Percentiles rank a stretch among this genome's conserved stretches.
Conservation (phyloP, 2,888 invertebrate genomes). For the Dynastes maya region DNA sequence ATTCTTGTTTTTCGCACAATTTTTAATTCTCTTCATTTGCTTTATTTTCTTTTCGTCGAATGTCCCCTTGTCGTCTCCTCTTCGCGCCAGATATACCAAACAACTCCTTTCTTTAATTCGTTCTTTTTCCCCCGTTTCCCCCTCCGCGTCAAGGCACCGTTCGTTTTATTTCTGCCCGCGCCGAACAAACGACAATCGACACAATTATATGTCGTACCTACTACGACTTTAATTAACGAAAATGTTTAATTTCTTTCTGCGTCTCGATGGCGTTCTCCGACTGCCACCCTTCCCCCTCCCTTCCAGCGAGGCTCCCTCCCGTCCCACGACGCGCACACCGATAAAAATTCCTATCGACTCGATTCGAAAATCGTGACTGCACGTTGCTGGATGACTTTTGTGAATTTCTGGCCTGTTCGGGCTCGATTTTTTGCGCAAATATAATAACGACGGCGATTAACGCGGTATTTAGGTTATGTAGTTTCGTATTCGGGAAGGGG, state of each 20-base stretch:
- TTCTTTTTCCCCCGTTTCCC: no score
- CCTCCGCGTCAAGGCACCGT: no score
- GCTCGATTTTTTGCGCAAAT: neutral
- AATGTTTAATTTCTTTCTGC: conserved; percentile 41
- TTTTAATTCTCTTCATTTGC: no score
- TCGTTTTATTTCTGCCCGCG: conserved; percentile 19
- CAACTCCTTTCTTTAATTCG: no score
- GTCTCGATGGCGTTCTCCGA: conserved; percentile 1
- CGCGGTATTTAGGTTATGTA: neutral
- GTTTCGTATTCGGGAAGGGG: neutral
- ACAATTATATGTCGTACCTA: conserved; percentile 31
- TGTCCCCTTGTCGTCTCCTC: no score
- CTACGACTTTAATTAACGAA: conserved; percentile 34
- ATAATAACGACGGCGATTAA: conserved; percentile 15
- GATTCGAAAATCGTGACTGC: conserved; percentile 33
- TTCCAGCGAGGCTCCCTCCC: neutral
- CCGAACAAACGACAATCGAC: conserved; percentile 31
- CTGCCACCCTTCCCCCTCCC: neutral
- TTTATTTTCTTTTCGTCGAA: no score
- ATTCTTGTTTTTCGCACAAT: no score
- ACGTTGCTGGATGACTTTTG: neutral
- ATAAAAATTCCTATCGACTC: conserved; percentile 40
- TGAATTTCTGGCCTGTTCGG: conserved; percentile 2
- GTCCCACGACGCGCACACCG: neutral
- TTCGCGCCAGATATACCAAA: no score